phyloP scores from a whole-genome alignment of 2,888 invertebrate species.

The Capitulum mitella region DNA sequence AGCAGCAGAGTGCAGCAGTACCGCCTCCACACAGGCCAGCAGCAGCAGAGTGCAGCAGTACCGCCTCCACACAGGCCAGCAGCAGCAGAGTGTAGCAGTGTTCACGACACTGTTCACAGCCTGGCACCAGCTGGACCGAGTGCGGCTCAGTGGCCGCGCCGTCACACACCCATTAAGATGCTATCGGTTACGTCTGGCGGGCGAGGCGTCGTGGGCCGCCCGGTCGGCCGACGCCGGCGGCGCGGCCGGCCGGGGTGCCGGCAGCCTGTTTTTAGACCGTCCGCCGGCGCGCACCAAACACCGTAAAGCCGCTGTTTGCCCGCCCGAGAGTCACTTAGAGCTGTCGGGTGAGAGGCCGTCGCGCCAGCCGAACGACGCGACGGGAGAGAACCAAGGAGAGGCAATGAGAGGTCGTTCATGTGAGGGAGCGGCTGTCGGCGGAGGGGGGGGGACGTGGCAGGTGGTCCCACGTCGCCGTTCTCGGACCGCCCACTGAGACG shows the following conservation, averaged over 20 bases:
- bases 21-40: no score
- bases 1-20: no score
- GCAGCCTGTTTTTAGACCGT: neutral
- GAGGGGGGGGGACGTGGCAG: no score
- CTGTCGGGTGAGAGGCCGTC: neutral
- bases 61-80: no score
- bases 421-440: no score
- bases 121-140: neutral
- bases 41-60: no score
- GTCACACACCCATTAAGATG: conserved; percentile 18
- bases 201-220: neutral
- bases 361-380: no score
- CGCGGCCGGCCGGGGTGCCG: neutral
- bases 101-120: no score
- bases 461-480: no score
- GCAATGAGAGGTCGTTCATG: no score
- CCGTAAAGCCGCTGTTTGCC: neutral
- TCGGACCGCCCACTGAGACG: no score
- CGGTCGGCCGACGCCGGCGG: neutral
- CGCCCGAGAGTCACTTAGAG: neutral
- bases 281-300: neutral
- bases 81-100: neutral
- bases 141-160: neutral
- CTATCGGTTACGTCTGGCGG: neutral
- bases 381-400: no score